Base-by-base conservation (phyloP, 1,140 invertebrate species). In the Penaeus vannamei region DNA sequence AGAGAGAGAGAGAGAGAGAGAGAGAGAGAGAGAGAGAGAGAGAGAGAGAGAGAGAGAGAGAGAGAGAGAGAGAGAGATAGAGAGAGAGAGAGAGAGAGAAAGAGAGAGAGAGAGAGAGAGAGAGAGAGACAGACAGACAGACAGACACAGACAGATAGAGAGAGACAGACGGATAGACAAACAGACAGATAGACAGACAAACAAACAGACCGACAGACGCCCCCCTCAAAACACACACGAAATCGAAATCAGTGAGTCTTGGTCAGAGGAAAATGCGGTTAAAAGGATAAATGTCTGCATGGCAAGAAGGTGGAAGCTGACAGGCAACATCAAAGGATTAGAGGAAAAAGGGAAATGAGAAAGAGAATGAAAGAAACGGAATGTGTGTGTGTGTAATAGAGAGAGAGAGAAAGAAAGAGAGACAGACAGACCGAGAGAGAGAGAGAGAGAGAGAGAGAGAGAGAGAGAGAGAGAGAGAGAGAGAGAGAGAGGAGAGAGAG, bases 331-430 rank as follows among this genome's bases (percentile, higher is more conserved):
- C n/a, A 53, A 46, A 20, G 53, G 23, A 46, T 53, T 19, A 22
- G 22, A 42, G 80, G 26, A 26, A 66, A 82, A n/a, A 46, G 53
- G 80, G 80, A 82, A 20, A 60, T 23, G 22, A n/a, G 53, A 42
- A 60, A 53, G 53, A 29, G 53, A 60, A 46, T 53, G 53, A 82
- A 82, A n/a, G 80, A 82, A n/a, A 46, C 26, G 46, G 8, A 46
- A 5, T 8, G 53, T 17, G 42, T 19, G 80, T 17, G 53, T n/a
- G n/a, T n/a, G 72, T 79, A 76, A 86, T 72, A 79, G 85, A 80
- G 69, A 79, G 72, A 62, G 85, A 86, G 85, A 80, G 85, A 84
- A 61, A 84, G 60, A 84, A 61, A 84, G 60, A 84, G 82, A 84
- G 82, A 84, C 8, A 84, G 82, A 84, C 8, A 84, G 82, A 84